Conservation (phyloP, 2,113 vertebrate genomes). For the western clawed frog (Xenopus tropicalis) region DNA sequence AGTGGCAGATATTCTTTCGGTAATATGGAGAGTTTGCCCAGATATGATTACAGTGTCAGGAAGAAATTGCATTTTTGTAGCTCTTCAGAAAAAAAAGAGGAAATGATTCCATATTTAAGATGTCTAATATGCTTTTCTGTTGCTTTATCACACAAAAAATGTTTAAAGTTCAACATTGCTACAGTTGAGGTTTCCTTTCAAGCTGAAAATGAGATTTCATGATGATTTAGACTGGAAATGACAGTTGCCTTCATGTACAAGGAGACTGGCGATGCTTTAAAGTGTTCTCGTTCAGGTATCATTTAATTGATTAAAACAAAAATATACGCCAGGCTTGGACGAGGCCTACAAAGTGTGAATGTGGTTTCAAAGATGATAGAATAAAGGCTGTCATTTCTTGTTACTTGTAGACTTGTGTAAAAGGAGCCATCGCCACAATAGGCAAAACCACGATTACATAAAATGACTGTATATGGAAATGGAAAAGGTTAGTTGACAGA, state of each 20-base stretch:
- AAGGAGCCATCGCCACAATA: not conserved
- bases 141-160: constrained; percentile 29
- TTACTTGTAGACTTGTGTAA: not conserved
- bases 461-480: not conserved
- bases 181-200: constrained; percentile 26
- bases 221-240: constrained; percentile 28
- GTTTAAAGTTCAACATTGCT: constrained; percentile 28
- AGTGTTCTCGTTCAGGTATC: constrained; percentile 11
- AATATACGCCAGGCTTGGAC: constrained; percentile 7
- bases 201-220: constrained; percentile 36
- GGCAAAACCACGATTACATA: too few relatives aligned
- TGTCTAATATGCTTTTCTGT: constrained; percentile 14
- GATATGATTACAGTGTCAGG: constrained; percentile 14
- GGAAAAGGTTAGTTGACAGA: not conserved
- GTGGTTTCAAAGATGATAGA: not conserved
- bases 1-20: constrained; percentile 19
- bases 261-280: constrained; percentile 3
- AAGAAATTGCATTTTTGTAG: constrained; percentile 29
- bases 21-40: constrained; percentile 16
- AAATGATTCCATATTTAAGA: constrained; percentile 26
- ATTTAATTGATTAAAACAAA: constrained; percentile 14
- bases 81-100: not conserved
- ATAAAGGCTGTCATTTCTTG: not conserved
- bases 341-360: constrained; percentile 2
- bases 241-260: constrained; percentile 23